Percentiles rank a stretch among this genome's conserved stretches.
Evolutionary conservation across 2,113 vertebrate genomes (phyloP).

Genomic region (Talpa occidentalis): DNA sequence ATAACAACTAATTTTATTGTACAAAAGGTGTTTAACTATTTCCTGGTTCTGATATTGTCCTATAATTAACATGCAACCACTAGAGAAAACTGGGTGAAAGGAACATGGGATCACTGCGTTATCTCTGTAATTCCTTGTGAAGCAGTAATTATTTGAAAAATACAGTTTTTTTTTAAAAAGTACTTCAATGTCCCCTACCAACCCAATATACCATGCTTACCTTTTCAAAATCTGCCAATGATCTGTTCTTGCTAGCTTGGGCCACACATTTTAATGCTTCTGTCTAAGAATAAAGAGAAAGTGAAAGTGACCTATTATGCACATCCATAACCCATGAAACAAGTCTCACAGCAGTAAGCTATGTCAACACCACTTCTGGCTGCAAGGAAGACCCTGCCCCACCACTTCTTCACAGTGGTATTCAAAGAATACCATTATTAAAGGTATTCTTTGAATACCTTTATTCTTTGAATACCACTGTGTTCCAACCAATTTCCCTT

Average conservation of each 20-base stretch:
- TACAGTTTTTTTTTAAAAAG: not conserved
- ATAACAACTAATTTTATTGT: not conserved
- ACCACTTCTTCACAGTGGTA: not conserved
- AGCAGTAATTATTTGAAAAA: conserved; percentile 20
- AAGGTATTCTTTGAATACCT: no score
- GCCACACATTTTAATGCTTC: conserved; percentile 98
- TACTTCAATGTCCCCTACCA: conserved; percentile 22
- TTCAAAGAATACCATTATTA: no score
- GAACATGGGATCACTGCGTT: not conserved
- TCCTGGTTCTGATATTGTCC: conserved; percentile 3
- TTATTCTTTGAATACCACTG: no score
- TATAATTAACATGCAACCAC: not conserved
- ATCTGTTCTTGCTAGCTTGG: conserved; percentile 98
- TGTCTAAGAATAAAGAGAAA: conserved; percentile 88
- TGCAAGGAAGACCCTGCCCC: not conserved
- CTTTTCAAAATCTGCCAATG: conserved; percentile 99
- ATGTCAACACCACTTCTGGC: not conserved
- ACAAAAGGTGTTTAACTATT: not conserved
- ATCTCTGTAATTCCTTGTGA: conserved; percentile 12
- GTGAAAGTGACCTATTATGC: conserved; percentile 3
- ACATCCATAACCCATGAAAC: conserved; percentile 1
- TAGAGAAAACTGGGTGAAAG: not conserved
- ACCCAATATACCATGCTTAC: conserved; percentile 84
- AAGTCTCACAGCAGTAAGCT: not conserved
- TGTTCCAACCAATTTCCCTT: not conserved